Conservation (phyloP, 2,888 invertebrate species). For the Chironomus tentans region DNA sequence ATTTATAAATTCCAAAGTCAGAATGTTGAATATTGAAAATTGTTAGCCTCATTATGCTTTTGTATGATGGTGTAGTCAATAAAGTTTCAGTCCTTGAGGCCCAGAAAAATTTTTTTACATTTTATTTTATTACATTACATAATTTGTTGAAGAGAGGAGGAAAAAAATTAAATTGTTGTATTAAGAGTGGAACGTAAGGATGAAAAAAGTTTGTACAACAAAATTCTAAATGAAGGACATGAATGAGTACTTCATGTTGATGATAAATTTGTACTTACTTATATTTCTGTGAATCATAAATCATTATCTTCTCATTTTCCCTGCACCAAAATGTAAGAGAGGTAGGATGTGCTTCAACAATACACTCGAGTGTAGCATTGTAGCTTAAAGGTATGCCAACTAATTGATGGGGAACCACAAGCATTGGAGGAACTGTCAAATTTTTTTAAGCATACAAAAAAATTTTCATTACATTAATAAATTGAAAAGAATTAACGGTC, state of each 20-base stretch:
- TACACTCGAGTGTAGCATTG: constrained; percentile 79
- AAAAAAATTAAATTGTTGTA: neutral
- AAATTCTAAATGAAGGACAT: constrained; percentile 27
- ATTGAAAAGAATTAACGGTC: neutral
- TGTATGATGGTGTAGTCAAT: constrained; percentile 62
- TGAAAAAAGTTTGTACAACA: neutral
- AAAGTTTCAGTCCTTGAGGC: constrained; percentile 50
- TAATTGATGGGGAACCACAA: constrained; percentile 83
- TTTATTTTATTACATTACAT: neutral
- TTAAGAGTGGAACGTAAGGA: neutral
- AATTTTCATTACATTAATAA: neutral
- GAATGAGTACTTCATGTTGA: neutral
- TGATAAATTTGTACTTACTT: constrained; percentile 42
- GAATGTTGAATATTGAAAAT: constrained; percentile 65
- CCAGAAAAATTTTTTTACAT: neutral
- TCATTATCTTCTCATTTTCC: constrained; percentile 73
- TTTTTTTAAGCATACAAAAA: constrained; percentile 26
- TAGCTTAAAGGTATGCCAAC: constrained; percentile 77
- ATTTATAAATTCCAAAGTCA: constrained; percentile 83
- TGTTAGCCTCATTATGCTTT: constrained; percentile 78
- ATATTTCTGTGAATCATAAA: constrained; percentile 76
- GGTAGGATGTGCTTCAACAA: constrained; percentile 86
- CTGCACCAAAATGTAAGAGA: constrained; percentile 86
- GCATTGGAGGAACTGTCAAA: constrained; percentile 77
- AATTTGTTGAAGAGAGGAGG: neutral